Evolutionary conservation across 2,113 vertebrate genomes (phyloP).

Genomic region (Ancistrus triradiatus): DNA sequence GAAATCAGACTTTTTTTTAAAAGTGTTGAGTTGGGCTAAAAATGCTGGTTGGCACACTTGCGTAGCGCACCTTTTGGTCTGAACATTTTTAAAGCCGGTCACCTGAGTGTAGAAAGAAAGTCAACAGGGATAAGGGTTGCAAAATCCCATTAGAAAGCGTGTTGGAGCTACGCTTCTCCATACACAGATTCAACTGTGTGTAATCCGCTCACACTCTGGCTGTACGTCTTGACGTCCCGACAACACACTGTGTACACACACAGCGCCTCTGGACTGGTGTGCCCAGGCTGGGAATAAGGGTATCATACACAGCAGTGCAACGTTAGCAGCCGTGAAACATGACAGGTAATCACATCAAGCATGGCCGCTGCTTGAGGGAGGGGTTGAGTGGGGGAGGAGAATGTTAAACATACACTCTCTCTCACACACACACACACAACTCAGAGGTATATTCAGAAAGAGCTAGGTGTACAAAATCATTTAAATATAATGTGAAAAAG

Average conservation of each 20-base stretch:
- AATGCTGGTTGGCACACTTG: no score
- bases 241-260: slow-evolving; percentile 46
- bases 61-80: no score
- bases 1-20: no score
- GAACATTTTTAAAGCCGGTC: no score
- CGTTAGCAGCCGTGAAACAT: slow-evolving; percentile 67
- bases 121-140: slow-evolving; percentile 47
- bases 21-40: no score
- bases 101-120: no score
- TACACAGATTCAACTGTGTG: slow-evolving; percentile 64
- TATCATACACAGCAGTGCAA: slow-evolving; percentile 52
- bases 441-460: no score
- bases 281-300: slow-evolving; percentile 51
- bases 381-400: slow-evolving; percentile 13
- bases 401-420: slow-evolving; percentile 11
- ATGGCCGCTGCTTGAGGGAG: slow-evolving; percentile 40
- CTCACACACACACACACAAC: slow-evolving; percentile 7
- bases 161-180: slow-evolving; percentile 61
- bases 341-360: slow-evolving; percentile 70
- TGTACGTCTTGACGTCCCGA: slow-evolving; percentile 36
- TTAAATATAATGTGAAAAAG: no score
- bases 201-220: slow-evolving; percentile 63
- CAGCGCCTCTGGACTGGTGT: slow-evolving; percentile 50
- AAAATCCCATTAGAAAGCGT: slow-evolving; percentile 70
- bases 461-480: no score